Conservation (phyloP, 2,797 vertebrate species). For the Muscicapa striata region DNA sequence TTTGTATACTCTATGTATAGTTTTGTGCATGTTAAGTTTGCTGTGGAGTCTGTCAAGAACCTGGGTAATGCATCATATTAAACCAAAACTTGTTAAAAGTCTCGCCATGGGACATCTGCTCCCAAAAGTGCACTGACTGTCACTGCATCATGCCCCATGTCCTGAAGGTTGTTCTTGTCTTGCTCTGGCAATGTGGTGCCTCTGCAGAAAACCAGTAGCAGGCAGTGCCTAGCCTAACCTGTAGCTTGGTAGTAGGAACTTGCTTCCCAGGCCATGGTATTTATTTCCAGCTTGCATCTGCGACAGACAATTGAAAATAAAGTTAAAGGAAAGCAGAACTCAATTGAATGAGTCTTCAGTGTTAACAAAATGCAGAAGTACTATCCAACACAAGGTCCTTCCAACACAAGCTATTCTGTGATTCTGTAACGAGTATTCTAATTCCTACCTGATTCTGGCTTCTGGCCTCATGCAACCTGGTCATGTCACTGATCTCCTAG, state of each 20-base stretch:
- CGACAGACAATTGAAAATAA: not conserved
- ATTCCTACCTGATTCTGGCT: not conserved
- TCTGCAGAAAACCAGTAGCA: not conserved
- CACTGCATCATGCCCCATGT: not conserved
- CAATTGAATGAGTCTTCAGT: not conserved
- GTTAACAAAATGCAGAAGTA: not conserved
- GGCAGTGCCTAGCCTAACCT: not conserved
- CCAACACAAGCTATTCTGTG: not conserved
- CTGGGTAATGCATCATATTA: not conserved
- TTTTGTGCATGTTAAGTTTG: not conserved
- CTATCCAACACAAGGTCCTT: not conserved
- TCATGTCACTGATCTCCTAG: accelerated
- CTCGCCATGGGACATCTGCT: not conserved
- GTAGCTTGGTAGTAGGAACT: not conserved
- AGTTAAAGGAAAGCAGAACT: not conserved
- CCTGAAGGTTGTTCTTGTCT: not conserved
- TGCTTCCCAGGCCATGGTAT: not conserved
- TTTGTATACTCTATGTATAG: not conserved
- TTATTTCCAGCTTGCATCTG: not conserved
- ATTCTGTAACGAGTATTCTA: not conserved
- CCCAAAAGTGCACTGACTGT: accelerated
- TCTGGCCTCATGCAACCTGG: not conserved
- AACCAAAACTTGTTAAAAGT: not conserved
- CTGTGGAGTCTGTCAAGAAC: not conserved
- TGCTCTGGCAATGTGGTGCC: not conserved